Conservation (phyloP, 2,113 vertebrate species). For the Pangasianodon hypophthalmus region DNA sequence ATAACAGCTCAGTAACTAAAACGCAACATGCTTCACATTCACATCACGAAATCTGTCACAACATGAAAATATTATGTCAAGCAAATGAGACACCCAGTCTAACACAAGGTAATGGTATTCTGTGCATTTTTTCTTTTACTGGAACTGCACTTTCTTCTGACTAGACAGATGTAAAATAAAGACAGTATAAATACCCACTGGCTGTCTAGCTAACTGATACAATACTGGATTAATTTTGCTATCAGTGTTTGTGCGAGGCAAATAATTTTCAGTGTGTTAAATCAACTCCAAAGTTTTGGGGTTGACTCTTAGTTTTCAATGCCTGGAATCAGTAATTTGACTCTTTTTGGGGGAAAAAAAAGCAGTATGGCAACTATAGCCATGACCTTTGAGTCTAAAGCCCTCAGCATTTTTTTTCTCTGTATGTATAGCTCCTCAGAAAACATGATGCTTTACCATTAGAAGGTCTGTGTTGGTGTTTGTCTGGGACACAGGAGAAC, state of each 20-base stretch:
- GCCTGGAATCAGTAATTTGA: not conserved
- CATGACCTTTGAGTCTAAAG: too few relatives aligned
- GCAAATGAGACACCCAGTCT: not conserved
- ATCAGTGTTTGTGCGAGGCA: not conserved
- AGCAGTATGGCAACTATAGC: not conserved
- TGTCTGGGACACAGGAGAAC: conserved; percentile 81
- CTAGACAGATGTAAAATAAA: not conserved
- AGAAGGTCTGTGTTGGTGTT: conserved; percentile 82
- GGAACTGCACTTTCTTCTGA: not conserved
- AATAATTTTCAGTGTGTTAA: not conserved
- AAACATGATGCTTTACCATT: conserved; percentile 70
- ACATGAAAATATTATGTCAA: not conserved
- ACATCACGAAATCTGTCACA: not conserved
- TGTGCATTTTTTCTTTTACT: not conserved
- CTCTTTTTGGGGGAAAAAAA: not conserved
- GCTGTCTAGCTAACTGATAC: not conserved
- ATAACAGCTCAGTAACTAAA: not conserved
- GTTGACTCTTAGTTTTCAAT: not conserved
- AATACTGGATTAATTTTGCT: not conserved
- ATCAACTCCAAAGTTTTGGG: not conserved
- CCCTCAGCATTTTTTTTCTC: not conserved
- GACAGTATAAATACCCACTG: not conserved
- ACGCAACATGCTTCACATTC: not conserved
- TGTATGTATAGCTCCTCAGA: not conserved
- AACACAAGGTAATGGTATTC: not conserved